phyloP scores from a whole-genome alignment of 2,797 vertebrate genomes.

The Bovichtus diacanthus region DNA sequence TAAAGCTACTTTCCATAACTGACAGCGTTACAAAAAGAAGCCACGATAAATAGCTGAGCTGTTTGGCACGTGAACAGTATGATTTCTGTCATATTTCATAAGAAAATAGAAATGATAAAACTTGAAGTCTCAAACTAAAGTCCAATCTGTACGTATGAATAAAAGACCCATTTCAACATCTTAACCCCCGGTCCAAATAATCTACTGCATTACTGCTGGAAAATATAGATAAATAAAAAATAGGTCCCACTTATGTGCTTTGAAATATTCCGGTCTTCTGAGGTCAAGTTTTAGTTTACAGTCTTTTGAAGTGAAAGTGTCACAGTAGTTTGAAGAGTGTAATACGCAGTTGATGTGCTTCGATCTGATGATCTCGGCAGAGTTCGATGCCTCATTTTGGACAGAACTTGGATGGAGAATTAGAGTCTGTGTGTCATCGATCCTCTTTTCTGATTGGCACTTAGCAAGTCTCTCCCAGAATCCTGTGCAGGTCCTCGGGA shows the following conservation, averaged over 20 bases:
- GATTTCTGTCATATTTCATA: slow-evolving; percentile 50
- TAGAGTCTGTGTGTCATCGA: slow-evolving; percentile 4
- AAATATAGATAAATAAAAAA: slow-evolving; percentile 28
- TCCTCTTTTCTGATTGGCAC: slow-evolving; percentile 62
- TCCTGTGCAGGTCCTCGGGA: slow-evolving; percentile 88
- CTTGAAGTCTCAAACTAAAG: slow-evolving; percentile 38
- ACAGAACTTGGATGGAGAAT: slow-evolving; percentile 31
- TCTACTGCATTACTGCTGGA: slow-evolving; percentile 22
- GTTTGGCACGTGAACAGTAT: slow-evolving; percentile 74
- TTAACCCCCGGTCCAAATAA: slow-evolving; percentile 14
- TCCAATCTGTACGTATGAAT: slow-evolving; percentile 24
- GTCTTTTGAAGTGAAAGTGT: slow-evolving; percentile 38
- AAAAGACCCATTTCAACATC: background rate
- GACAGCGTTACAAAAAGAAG: slow-evolving; percentile 25
- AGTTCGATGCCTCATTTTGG: slow-evolving; percentile 23
- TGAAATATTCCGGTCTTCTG: slow-evolving; percentile 37
- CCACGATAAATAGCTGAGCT: slow-evolving; percentile 38
- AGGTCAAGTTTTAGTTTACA: slow-evolving; percentile 39
- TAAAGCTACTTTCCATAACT: slow-evolving; percentile 20
- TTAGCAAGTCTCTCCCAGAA: slow-evolving; percentile 85
- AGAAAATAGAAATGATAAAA: slow-evolving; percentile 74
- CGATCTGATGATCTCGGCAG: slow-evolving; percentile 11
- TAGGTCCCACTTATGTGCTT: slow-evolving; percentile 42
- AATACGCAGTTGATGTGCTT: slow-evolving; percentile 56
- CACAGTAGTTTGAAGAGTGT: slow-evolving; percentile 24